phyloP scores from a whole-genome alignment of 2,888 invertebrate genomes.

The Bembecia ichneumoniformis region DNA sequence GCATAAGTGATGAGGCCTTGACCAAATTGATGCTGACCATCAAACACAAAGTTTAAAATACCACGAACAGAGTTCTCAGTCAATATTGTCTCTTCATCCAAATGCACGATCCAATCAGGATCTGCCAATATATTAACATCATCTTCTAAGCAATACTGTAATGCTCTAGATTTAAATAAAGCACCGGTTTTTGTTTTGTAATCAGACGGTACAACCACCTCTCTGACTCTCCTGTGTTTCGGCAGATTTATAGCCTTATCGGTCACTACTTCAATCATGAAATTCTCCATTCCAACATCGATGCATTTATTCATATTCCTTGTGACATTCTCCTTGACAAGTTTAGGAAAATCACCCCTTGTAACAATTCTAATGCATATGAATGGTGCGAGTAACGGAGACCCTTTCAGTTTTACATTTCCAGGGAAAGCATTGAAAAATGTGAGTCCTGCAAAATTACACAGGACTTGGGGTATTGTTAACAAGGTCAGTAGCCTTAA shows the following conservation, averaged over 20 bases:
- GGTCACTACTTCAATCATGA: conserved; percentile 95
- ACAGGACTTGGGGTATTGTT: conserved; percentile 90
- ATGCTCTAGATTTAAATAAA: conserved; percentile 92
- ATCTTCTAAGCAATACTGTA: conserved; percentile 96
- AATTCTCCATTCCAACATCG: conserved; percentile 94
- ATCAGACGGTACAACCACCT: conserved; percentile 88
- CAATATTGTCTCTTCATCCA: conserved; percentile 95
- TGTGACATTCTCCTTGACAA: conserved; percentile 89
- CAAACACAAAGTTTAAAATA: conserved; percentile 93
- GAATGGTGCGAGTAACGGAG: conserved; percentile 92
- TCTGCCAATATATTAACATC: conserved; percentile 88
- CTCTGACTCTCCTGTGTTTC: conserved; percentile 85
- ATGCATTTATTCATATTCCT: conserved; percentile 90
- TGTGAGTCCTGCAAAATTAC: conserved; percentile 88
- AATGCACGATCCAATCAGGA: conserved; percentile 96
- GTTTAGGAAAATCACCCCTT: conserved; percentile 91
- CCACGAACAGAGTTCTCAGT: conserved; percentile 93
- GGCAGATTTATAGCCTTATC: conserved; percentile 86
- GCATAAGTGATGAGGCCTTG: conserved; percentile 97
- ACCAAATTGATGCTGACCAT: conserved; percentile 95
- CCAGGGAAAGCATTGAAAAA: conserved; percentile 96
- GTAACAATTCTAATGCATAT: conserved; percentile 96
- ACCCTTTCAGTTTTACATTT: conserved; percentile 89
- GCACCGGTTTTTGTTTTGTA: conserved; percentile 94
- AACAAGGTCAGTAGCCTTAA: conserved; percentile 86